phyloP scores from a whole-genome alignment of 2,888 invertebrate species.

The Nasonia oneida region DNA sequence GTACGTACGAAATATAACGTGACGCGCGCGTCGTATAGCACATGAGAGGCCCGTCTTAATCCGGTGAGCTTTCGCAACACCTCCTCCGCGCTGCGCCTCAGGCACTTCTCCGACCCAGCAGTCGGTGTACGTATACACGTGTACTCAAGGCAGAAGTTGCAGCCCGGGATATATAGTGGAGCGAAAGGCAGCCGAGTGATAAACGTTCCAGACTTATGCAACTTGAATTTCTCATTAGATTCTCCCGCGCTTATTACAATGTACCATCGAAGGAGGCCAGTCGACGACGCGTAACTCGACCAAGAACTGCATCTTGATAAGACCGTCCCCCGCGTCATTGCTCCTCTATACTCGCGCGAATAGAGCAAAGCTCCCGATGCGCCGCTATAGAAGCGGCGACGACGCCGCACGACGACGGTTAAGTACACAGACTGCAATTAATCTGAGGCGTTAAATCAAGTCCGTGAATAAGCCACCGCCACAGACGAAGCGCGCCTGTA shows the following conservation, averaged over 20 bases:
- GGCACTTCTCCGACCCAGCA: constrained; percentile 10
- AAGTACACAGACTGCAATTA: constrained; percentile 74
- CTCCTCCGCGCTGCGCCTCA: constrained; percentile 20
- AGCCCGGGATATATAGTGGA: constrained; percentile 40
- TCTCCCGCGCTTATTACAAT: no score
- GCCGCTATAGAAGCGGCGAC: not conserved
- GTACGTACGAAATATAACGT: not conserved
- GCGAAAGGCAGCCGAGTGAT: constrained; percentile 49
- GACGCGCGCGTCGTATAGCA: not conserved
- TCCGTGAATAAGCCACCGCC: constrained; percentile 68
- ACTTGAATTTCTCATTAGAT: not conserved
- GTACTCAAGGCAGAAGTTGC: not conserved
- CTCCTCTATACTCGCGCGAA: not conserved
- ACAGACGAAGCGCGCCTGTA: not conserved
- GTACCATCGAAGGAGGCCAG: not conserved
- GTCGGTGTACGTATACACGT: not conserved
- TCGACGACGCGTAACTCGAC: not conserved
- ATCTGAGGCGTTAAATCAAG: constrained; percentile 76
- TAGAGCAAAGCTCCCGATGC: not conserved
- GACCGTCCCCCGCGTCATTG: constrained; percentile 27
- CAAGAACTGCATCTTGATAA: not conserved
- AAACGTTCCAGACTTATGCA: constrained; percentile 52
- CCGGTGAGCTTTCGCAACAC: constrained; percentile 37
- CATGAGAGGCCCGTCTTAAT: constrained; percentile 39
- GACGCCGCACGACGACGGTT: constrained; percentile 49